These are phyloP conservation scores for Picathartes gymnocephalus DNA, from an alignment of 2,113 vertebrate species.

Conservation along the genomic window DNA sequence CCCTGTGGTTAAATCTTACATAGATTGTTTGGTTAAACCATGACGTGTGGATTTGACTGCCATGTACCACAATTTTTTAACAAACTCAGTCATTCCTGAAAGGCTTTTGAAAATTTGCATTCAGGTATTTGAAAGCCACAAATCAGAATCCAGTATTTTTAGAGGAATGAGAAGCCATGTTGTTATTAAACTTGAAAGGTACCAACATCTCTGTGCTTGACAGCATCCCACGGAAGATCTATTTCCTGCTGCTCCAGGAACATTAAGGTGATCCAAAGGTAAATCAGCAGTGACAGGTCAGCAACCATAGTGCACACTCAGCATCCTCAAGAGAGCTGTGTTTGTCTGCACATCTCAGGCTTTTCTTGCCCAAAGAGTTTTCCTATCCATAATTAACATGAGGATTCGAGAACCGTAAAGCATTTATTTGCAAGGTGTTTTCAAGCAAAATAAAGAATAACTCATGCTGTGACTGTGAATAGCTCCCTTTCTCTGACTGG, in stretches of 20 bases:
- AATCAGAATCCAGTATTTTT: slow-evolving; percentile 54
- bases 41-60: background rate
- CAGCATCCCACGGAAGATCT: slow-evolving; percentile 52
- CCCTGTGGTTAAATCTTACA: background rate
- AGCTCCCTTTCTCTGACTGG: background rate
- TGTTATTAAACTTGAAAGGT: slow-evolving; percentile 57
- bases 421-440: slow-evolving; percentile 3
- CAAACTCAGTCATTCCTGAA: slow-evolving; percentile 19
- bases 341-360: slow-evolving; percentile 10
- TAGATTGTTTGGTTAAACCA: background rate
- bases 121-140: slow-evolving; percentile 1
- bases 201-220: background rate
- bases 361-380: slow-evolving; percentile 24
- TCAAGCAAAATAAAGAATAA: slow-evolving; percentile 33
- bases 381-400: slow-evolving; percentile 31
- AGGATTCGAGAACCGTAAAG: background rate
- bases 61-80: background rate
- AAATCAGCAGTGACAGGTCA: slow-evolving; percentile 62
- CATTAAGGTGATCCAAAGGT: slow-evolving; percentile 68
- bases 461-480: background rate
- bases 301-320: slow-evolving; percentile 10
- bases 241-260: slow-evolving; percentile 68
- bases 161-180: slow-evolving; percentile 38
- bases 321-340: slow-evolving; percentile 4
- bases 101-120: slow-evolving; percentile 52